Conservation (phyloP, 2,113 vertebrate genomes). For the Pantherophis guttatus region DNA sequence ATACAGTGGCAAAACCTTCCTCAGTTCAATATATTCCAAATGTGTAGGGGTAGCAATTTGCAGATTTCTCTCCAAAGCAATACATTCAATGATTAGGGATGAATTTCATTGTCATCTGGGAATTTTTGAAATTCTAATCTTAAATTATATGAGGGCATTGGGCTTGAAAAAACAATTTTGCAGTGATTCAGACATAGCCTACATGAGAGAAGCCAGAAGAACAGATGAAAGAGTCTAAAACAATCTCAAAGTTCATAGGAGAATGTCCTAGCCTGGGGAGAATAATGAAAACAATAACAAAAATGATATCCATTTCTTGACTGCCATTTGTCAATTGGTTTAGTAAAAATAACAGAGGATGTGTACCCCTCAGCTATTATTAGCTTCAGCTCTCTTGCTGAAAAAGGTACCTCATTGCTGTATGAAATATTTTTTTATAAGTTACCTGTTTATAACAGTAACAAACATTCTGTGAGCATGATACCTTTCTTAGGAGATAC, state of each 20-base stretch:
- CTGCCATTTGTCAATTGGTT: background rate
- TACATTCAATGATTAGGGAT: background rate
- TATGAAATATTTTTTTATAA: background rate
- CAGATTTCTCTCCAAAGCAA: background rate
- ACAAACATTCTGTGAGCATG: background rate
- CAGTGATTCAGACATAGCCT: background rate
- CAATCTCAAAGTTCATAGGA: background rate
- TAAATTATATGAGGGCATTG: background rate
- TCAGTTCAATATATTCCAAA: background rate
- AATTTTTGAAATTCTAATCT: background rate
- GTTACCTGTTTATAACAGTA: background rate
- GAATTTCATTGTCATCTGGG: background rate
- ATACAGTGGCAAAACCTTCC: background rate
- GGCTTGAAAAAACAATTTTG: background rate
- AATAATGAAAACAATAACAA: background rate
- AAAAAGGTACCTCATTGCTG: background rate
- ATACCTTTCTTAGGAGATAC: background rate
- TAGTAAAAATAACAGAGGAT: background rate
- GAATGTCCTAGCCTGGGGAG: background rate
- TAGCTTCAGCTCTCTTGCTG: background rate
- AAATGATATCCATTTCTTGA: background rate
- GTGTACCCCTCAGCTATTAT: background rate
- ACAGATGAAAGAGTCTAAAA: no score
- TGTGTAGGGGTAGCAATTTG: background rate
- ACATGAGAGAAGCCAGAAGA: background rate